Conservation (phyloP, 1,140 invertebrate genomes). For the Adoxophyes honmai region DNA sequence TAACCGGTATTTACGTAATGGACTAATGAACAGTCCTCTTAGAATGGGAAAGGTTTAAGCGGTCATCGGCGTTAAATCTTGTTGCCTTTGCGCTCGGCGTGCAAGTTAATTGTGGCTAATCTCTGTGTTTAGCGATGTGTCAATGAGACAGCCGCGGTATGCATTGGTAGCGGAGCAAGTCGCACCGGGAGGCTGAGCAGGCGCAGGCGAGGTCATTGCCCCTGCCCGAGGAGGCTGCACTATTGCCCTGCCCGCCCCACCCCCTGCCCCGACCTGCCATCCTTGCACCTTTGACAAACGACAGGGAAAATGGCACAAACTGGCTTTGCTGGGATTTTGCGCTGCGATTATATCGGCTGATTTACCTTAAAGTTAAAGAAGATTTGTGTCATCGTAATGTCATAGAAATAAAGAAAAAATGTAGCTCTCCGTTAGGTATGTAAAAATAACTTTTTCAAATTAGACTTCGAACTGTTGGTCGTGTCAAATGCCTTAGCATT, state of each 20-base stretch:
- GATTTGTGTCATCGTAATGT: too few species aligned
- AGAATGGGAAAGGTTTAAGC: slow-evolving; percentile 5
- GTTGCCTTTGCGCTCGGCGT: slow-evolving; percentile 1
- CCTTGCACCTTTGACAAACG: slow-evolving; percentile 22
- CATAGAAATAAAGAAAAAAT: too few species aligned
- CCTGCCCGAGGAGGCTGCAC: slow-evolving; percentile 53
- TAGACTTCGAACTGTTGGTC: too few species aligned
- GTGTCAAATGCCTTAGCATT: slow-evolving; percentile 5
- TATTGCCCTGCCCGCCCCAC: slow-evolving; percentile 39
- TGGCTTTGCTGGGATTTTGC: neutral
- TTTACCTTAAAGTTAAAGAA: too few species aligned
- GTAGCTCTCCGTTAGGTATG: too few species aligned
- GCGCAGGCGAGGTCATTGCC: slow-evolving; percentile 60
- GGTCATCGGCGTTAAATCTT: slow-evolving; percentile 7
- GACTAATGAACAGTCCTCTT: too few species aligned
- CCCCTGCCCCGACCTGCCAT: slow-evolving; percentile 35
- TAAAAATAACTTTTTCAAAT: too few species aligned
- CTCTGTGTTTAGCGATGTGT: slow-evolving; percentile 29
- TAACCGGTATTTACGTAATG: slow-evolving; percentile 7
- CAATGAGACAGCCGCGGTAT: slow-evolving; percentile 42
- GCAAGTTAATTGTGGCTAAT: slow-evolving; percentile 28
- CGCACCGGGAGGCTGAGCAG: slow-evolving; percentile 41
- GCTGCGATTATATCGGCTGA: too few species aligned
- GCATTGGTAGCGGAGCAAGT: slow-evolving; percentile 33
- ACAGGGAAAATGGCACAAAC: slow-evolving; percentile 5